Conservation (phyloP, 2,888 invertebrate species). For the Poecilus cupreus region DNA sequence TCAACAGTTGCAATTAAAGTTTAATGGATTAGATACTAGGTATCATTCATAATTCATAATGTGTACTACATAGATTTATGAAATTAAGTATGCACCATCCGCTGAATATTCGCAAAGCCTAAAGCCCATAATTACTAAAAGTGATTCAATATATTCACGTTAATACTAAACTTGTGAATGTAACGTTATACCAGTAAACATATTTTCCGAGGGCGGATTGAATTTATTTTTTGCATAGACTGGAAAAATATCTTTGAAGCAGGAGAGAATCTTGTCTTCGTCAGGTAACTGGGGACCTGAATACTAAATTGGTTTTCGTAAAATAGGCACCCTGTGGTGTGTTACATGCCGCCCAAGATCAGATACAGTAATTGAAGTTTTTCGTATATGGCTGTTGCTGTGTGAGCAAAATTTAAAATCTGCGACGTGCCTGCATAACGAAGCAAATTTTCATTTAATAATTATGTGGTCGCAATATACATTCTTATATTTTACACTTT, state of each 20-base stretch:
- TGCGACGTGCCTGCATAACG: too few species aligned
- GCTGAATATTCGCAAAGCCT: not conserved
- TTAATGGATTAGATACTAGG: too few species aligned
- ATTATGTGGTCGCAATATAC: too few species aligned
- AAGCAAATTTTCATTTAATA: too few species aligned
- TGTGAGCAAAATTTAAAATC: too few species aligned
- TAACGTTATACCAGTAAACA: not conserved
- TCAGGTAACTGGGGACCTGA: constrained; percentile 28
- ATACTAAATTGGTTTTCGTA: constrained; percentile 23
- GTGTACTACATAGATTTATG: not conserved
- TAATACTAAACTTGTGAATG: not conserved
- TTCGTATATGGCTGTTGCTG: not conserved
- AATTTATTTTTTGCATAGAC: constrained; percentile 4
- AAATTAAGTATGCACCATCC: not conserved
- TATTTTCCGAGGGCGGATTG: not conserved
- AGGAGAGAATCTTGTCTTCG: not conserved
- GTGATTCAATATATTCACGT: not conserved
- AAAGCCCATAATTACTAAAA: not conserved
- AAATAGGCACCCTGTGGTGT: constrained; percentile 18
- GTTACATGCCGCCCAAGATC: not conserved
- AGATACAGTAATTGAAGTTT: not conserved
- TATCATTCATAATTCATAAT: not conserved
- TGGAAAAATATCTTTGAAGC: not conserved
- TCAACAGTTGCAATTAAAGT: too few species aligned
- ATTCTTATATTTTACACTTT: too few species aligned